A percentile compares a stretch with the other conserved stretches of the same genome.
phyloP scores from a whole-genome alignment of 1,140 invertebrate genomes.

The Tribolium castaneum region DNA sequence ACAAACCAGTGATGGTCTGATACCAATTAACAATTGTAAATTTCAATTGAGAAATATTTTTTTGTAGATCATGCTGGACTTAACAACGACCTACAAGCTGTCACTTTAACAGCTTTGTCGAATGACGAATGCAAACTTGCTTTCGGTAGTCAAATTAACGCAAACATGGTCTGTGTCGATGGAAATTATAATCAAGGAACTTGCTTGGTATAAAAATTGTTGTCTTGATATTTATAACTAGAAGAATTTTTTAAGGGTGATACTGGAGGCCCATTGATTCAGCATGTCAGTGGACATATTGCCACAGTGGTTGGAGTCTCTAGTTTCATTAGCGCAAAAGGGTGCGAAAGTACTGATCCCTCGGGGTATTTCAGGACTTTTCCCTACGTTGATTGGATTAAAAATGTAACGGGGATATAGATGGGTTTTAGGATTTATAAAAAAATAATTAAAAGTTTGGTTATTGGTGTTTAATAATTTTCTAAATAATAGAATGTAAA shows the following conservation, averaged over 20 bases:
- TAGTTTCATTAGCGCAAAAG: not conserved
- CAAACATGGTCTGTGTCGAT: constrained; percentile 1
- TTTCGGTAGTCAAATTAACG: not conserved
- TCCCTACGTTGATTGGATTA: not conserved
- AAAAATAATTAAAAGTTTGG: no score
- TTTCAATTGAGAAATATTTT: not conserved
- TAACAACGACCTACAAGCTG: not conserved
- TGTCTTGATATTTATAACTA: not conserved
- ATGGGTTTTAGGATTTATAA: no score
- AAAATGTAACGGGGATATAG: not conserved
- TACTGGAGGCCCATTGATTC: not conserved
- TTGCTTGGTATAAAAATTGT: not conserved
- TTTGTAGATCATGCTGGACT: not conserved
- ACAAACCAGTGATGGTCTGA: not conserved
- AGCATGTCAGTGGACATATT: not conserved
- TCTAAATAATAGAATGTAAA: no score
- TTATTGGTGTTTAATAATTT: no score
- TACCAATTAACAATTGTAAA: no score
- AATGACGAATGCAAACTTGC: constrained; percentile 1
- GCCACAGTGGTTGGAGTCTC: not conserved
- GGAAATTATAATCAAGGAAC: constrained; percentile 17
- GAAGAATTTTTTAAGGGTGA: not conserved
- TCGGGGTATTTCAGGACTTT: not conserved
- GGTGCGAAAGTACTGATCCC: not conserved
- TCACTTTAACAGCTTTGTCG: not conserved